phyloP scores from a whole-genome alignment of 2,888 invertebrate species.

The Alcis repandata region DNA sequence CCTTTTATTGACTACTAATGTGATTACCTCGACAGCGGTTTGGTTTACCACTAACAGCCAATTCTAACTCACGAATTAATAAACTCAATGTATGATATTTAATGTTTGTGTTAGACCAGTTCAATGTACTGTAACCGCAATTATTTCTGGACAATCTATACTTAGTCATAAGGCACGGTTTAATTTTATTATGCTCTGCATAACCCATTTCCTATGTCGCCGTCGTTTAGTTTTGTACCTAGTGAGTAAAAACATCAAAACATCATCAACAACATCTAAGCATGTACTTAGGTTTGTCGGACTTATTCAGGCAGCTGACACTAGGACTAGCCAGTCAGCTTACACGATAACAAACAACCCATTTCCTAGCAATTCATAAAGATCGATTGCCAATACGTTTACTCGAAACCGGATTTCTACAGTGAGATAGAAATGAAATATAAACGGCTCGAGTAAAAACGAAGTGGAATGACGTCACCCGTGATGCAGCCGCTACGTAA shows the following conservation, averaged over 20 bases:
- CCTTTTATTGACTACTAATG: too few species aligned
- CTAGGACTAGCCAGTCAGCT: background rate
- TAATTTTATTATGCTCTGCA: background rate
- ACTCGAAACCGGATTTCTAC: background rate
- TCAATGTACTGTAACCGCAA: background rate
- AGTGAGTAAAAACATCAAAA: too few species aligned
- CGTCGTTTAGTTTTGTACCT: too few species aligned
- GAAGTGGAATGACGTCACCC: conserved; percentile 19
- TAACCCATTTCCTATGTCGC: background rate
- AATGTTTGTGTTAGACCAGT: background rate
- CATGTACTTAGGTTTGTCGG: background rate
- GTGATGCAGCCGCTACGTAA: conserved; percentile 30
- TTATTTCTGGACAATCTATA: background rate
- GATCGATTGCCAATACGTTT: conserved; percentile 1
- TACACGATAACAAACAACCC: background rate
- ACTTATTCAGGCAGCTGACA: background rate
- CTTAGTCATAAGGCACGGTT: background rate
- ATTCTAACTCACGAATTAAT: too few species aligned
- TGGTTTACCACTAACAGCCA: too few species aligned
- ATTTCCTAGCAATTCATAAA: background rate
- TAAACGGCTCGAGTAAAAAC: conserved; percentile 9
- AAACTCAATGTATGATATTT: background rate
- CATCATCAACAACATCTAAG: too few species aligned
- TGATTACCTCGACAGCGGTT: too few species aligned
- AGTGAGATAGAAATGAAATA: conserved; percentile 4